Conservation (phyloP, 2,888 invertebrate genomes). For the Scaptodrosophila latifasciaeformis region DNA sequence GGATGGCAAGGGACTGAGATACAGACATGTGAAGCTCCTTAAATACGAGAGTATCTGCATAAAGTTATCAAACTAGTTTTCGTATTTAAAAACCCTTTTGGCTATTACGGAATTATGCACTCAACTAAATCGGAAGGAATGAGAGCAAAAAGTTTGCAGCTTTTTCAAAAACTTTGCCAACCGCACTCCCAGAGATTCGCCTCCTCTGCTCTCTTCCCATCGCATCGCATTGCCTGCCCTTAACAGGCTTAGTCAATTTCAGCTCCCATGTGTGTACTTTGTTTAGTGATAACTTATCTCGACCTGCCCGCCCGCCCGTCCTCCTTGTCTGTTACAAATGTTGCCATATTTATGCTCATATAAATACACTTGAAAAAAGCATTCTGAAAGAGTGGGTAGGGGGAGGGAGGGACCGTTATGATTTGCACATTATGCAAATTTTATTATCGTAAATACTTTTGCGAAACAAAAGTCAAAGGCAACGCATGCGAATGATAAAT, state of each 20-base stretch:
- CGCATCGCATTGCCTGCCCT: no score
- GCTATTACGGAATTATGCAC: background rate
- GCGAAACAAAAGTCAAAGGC: constrained; percentile 39
- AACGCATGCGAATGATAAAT: constrained; percentile 57
- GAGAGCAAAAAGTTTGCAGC: constrained; percentile 21
- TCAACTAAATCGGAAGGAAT: background rate
- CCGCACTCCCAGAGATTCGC: constrained; percentile 19
- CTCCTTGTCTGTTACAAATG: constrained; percentile 61
- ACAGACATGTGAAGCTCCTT: no score
- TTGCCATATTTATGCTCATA: constrained; percentile 61
- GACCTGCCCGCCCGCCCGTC: constrained; percentile 5
- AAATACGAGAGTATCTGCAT: no score
- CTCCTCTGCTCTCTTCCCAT: background rate
- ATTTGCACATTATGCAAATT: constrained; percentile 68
- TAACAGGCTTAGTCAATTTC: constrained; percentile 26
- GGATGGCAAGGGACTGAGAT: background rate
- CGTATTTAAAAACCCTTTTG: no score
- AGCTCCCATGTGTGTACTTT: constrained; percentile 57
- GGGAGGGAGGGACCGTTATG: constrained; percentile 48
- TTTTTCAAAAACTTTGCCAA: constrained; percentile 38
- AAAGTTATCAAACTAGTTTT: no score
- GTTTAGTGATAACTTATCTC: constrained; percentile 52
- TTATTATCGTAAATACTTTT: constrained; percentile 61
- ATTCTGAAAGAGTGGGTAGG: no score
- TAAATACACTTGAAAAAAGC: constrained; percentile 7